phyloP scores from a whole-genome alignment of 2,888 invertebrate genomes.

The Sinopyrophorus schimmeli region DNA sequence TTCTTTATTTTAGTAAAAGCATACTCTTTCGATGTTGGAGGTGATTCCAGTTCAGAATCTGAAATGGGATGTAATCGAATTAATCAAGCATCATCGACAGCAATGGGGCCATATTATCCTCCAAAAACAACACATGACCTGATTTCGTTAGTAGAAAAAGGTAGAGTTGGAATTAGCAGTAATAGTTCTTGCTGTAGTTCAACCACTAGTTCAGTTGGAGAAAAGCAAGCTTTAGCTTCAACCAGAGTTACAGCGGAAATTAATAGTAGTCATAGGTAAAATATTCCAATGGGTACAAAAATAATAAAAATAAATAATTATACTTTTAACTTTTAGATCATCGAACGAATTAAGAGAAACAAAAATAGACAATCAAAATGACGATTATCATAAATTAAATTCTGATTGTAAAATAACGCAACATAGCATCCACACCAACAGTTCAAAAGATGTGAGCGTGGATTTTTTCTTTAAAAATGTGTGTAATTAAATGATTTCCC shows the following conservation, averaged over 20 bases:
- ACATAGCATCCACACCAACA: slow-evolving; percentile 63
- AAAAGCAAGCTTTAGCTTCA: slow-evolving; percentile 44
- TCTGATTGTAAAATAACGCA: slow-evolving; percentile 47
- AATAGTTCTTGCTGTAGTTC: slow-evolving; percentile 60
- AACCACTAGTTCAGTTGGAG: slow-evolving; percentile 60
- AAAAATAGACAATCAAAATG: slow-evolving; percentile 62
- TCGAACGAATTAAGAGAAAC: slow-evolving; percentile 61
- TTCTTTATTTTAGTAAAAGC: slow-evolving; percentile 55
- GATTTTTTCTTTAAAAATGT: no score
- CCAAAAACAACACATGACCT: slow-evolving; percentile 51
- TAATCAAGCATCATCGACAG: slow-evolving; percentile 49
- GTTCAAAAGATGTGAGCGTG: slow-evolving; percentile 65
- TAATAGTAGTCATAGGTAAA: slow-evolving; percentile 30
- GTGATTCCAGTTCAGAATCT: slow-evolving; percentile 74
- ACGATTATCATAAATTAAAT: slow-evolving; percentile 46
- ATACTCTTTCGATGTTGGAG: slow-evolving; percentile 64
- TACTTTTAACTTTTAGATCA: slow-evolving; percentile 31
- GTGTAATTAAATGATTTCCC: background rate
- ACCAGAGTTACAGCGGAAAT: slow-evolving; percentile 49
- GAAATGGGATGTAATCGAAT: slow-evolving; percentile 58
- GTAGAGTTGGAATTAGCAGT: slow-evolving; percentile 55
- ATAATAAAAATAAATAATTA: slow-evolving; percentile 1
- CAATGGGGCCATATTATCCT: slow-evolving; percentile 54
- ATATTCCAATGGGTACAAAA: background rate
- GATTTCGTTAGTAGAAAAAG: slow-evolving; percentile 59